phyloP scores from a whole-genome alignment of 2,113 vertebrate genomes.

The Rattus norvegicus region GRCr8 NC_086020.1:118061501-118062000 shows the following conservation, averaged over 20 bases:
- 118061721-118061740: background rate
- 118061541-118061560: background rate
- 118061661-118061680: slow-evolving; percentile 1
- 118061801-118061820: background rate
- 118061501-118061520: background rate
- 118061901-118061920: background rate
- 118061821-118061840: background rate
- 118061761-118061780: background rate
- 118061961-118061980: background rate
- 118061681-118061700: background rate
- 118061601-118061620: background rate
- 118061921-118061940: background rate
- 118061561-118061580: background rate
- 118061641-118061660: background rate
- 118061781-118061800: background rate
- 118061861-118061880: slow-evolving; percentile 4
- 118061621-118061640: slow-evolving; percentile 21
- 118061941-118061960: background rate
- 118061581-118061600: background rate
- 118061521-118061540: background rate
- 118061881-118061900: background rate
- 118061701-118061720: background rate
- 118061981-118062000: background rate
- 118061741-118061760: background rate
- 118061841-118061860: background rate